A percentile compares a stretch with the other conserved stretches of the same genome.
phyloP scores from a whole-genome alignment of 2,113 vertebrate genomes.

The Actenoides lindsayi region DNA sequence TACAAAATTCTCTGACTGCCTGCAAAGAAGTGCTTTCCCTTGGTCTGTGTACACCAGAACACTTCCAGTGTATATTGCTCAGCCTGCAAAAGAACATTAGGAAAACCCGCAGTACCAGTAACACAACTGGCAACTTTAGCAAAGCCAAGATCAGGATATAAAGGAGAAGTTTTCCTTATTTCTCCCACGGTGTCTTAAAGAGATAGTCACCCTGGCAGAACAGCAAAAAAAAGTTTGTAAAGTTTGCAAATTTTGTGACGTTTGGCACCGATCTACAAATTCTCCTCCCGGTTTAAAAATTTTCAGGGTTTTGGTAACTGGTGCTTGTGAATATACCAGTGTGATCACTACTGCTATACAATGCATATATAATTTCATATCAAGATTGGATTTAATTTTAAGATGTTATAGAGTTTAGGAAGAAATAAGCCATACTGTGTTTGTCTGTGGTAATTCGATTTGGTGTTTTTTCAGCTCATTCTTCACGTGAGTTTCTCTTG shows the following conservation, averaged over 20 bases:
- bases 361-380: neutral
- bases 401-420: neutral
- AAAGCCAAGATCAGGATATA: neutral
- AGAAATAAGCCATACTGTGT: slow-evolving; percentile 70
- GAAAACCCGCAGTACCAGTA: neutral
- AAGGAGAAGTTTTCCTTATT: neutral
- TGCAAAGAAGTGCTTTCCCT: neutral
- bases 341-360: neutral
- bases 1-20: neutral
- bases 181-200: neutral
- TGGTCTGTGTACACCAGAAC: neutral
- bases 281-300: neutral
- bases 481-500: slow-evolving; percentile 75
- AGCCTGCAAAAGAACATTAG: neutral
- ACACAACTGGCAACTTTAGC: neutral
- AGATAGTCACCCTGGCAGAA: neutral
- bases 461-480: slow-evolving; percentile 68
- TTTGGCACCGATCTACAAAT: neutral
- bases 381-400: neutral
- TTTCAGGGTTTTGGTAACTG: neutral
- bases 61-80: neutral
- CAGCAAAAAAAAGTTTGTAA: neutral
- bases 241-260: no score
- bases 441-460: slow-evolving; percentile 63
- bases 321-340: neutral